Evolutionary conservation across 2,888 invertebrate genomes (phyloP).

Genomic region (Drosophila tripunctata): DNA sequence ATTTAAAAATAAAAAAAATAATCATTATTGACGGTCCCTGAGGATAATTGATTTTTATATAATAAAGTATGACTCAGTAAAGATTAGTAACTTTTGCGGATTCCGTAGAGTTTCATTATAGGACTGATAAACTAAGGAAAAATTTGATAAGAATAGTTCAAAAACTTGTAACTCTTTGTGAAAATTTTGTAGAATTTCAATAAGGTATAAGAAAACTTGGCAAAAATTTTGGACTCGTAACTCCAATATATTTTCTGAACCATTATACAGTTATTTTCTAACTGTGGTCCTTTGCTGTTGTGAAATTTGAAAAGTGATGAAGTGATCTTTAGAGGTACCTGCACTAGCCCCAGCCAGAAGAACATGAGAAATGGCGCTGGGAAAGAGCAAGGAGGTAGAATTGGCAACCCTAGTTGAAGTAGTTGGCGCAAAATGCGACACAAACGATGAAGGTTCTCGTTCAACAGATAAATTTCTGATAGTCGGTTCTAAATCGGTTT

Average conservation of each 20-base stretch:
- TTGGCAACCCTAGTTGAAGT: slow-evolving; percentile 47
- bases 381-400: slow-evolving; percentile 72
- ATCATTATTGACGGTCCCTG: too few species aligned
- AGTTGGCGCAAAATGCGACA: slow-evolving; percentile 57
- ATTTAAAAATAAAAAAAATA: too few species aligned
- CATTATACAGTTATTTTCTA: background rate
- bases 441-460: slow-evolving; percentile 71
- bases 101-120: background rate
- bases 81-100: too few species aligned
- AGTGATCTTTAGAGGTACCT: slow-evolving; percentile 57
- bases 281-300: slow-evolving; percentile 30
- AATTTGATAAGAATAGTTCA: too few species aligned
- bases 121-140: too few species aligned
- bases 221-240: too few species aligned
- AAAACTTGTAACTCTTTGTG: too few species aligned
- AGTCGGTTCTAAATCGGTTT: slow-evolving; percentile 39
- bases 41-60: too few species aligned
- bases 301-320: background rate
- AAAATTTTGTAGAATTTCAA: too few species aligned
- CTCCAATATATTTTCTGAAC: too few species aligned
- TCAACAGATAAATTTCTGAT: slow-evolving; percentile 45
- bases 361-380: slow-evolving; percentile 76
- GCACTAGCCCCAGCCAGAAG: slow-evolving; percentile 70
- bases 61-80: too few species aligned
- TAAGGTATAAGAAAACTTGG: too few species aligned